phyloP scores from a whole-genome alignment of 2,888 invertebrate species.

The Ptychoptera albimana region DNA sequence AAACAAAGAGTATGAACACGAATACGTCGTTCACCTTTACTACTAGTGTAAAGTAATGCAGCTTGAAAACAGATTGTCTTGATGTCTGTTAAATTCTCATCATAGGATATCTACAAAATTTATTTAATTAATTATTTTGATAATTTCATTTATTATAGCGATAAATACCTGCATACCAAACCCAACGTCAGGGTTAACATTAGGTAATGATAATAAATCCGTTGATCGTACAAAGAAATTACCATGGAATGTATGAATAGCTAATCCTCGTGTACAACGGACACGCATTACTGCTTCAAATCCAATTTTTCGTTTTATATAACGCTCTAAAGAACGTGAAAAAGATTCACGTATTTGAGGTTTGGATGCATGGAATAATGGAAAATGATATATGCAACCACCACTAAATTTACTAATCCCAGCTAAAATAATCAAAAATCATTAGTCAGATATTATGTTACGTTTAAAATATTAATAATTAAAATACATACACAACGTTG shows the following conservation, averaged over 20 bases:
- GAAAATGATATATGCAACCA: slow-evolving; percentile 84
- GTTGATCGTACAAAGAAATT: slow-evolving; percentile 98
- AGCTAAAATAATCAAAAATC: slow-evolving; percentile 33
- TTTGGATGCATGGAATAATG: slow-evolving; percentile 62
- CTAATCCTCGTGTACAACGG: slow-evolving; percentile 80
- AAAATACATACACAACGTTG: slow-evolving; percentile 63
- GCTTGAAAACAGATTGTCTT: slow-evolving; percentile 94
- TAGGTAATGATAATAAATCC: slow-evolving; percentile 87
- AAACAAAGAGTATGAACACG: slow-evolving; percentile 94
- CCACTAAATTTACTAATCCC: slow-evolving; percentile 93
- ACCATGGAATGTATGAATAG: slow-evolving; percentile 97
- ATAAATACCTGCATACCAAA: slow-evolving; percentile 83
- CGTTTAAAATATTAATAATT: background rate
- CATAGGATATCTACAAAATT: slow-evolving; percentile 47
- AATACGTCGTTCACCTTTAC: slow-evolving; percentile 89
- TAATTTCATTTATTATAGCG: background rate
- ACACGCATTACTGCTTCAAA: slow-evolving; percentile 98
- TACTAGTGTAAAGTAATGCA: slow-evolving; percentile 89
- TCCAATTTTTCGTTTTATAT: slow-evolving; percentile 91
- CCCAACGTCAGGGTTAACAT: slow-evolving; percentile 94
- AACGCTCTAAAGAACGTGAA: slow-evolving; percentile 62
- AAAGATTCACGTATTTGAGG: slow-evolving; percentile 57
- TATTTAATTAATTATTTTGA: too few relatives aligned
- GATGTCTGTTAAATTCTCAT: slow-evolving; percentile 73
- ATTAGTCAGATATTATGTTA: background rate